These are phyloP conservation scores for Cliona cf. orientalis DNA, from an alignment of 37 sponge, comb jelly and placozoan species.

Conservation along the genomic window DNA sequence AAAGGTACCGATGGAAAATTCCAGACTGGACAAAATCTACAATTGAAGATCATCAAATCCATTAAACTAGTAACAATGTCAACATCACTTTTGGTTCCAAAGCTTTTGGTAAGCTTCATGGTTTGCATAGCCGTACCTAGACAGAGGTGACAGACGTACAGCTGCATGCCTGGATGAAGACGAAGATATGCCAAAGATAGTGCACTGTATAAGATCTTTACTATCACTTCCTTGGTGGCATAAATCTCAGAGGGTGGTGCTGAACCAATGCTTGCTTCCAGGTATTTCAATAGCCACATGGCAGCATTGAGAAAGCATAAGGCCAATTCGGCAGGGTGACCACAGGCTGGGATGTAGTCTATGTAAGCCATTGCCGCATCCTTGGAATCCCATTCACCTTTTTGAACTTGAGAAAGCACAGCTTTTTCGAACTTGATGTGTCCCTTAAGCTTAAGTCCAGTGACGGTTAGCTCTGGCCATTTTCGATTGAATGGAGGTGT, in stretches of 20 bases:
- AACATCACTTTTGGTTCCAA: constrained; percentile 22
- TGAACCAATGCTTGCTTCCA: background rate
- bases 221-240: constrained; percentile 28
- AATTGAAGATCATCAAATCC: constrained; percentile 3
- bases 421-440: constrained; percentile 51
- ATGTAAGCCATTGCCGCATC: constrained; percentile 68
- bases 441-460: constrained; percentile 25
- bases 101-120: background rate
- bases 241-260: background rate
- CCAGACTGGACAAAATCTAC: constrained; percentile 75
- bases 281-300: constrained; percentile 58
- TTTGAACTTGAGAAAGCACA: constrained; percentile 27
- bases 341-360: constrained; percentile 51
- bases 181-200: constrained; percentile 2
- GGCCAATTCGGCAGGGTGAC: constrained; percentile 60
- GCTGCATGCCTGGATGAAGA: constrained; percentile 74
- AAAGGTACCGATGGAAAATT: constrained; percentile 52
- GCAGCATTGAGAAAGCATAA: constrained; percentile 60
- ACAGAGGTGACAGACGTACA: constrained; percentile 46
- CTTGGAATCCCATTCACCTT: constrained; percentile 25
- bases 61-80: constrained; percentile 11
- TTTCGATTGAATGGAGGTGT: constrained; percentile 21
- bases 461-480: constrained; percentile 42
- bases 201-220: constrained; percentile 5
- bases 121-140: constrained; percentile 15